Conservation (phyloP, 2,113 vertebrate genomes). For the Austrofundulus limnaeus region DNA sequence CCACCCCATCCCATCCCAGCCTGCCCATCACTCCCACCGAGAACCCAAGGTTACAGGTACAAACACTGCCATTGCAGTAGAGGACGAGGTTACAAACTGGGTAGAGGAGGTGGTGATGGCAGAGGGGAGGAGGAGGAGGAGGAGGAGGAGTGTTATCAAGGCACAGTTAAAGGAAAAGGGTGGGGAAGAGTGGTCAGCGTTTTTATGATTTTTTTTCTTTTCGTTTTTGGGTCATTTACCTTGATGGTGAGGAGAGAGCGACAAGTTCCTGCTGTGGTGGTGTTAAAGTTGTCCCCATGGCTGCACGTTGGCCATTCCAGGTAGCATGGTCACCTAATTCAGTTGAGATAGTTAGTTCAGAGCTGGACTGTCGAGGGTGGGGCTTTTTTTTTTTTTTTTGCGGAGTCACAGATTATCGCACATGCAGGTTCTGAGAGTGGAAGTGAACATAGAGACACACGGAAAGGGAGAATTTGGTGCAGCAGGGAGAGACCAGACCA, state of each 20-base stretch:
- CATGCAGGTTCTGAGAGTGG: slow-evolving; percentile 74
- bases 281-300: slow-evolving; percentile 69
- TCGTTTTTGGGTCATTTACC: slow-evolving; percentile 56
- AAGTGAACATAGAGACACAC: slow-evolving; percentile 71
- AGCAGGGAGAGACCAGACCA: slow-evolving; percentile 63
- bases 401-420: slow-evolving; percentile 65
- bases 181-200: slow-evolving; percentile 62
- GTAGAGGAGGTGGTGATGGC: slow-evolving; percentile 21
- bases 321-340: slow-evolving; percentile 72
- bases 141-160: slow-evolving; percentile 57
- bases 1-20: slow-evolving; percentile 1
- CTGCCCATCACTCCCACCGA: slow-evolving; percentile 33
- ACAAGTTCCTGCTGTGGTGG: slow-evolving; percentile 57
- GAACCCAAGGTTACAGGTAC: slow-evolving; percentile 28
- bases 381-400: slow-evolving; percentile 27
- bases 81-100: slow-evolving; percentile 44
- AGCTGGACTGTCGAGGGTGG: slow-evolving; percentile 45
- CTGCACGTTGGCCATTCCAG: slow-evolving; percentile 54
- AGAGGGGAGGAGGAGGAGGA: slow-evolving; percentile 18
- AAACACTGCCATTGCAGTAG: slow-evolving; percentile 47
- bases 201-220: slow-evolving; percentile 40
- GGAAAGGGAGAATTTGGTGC: slow-evolving; percentile 54
- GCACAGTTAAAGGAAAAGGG: slow-evolving; percentile 58
- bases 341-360: slow-evolving; percentile 80
- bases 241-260: slow-evolving; percentile 66